Conservation (phyloP, 2,113 vertebrate species). For the Myrmecobius fasciatus region DNA sequence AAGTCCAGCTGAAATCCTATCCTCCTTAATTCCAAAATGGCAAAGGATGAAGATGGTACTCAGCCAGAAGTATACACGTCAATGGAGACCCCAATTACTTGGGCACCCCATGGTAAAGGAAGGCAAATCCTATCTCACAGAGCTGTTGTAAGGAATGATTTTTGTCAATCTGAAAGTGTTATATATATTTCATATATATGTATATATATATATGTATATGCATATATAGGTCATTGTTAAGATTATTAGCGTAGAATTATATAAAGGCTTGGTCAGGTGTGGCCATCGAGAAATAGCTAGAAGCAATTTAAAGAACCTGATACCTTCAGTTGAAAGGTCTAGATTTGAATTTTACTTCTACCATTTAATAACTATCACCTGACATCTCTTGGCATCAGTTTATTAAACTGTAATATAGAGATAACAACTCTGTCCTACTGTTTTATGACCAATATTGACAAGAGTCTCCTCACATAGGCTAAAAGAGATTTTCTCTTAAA, state of each 20-base stretch:
- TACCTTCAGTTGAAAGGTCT: neutral
- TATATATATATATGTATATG: too few species aligned
- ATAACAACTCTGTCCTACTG: neutral
- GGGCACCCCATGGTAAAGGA: neutral
- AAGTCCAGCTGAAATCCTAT: neutral
- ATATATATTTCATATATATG: too few species aligned
- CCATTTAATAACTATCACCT: neutral
- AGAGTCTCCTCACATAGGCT: neutral
- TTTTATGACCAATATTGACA: neutral
- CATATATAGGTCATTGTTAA: neutral
- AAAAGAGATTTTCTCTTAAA: neutral
- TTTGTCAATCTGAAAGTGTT: neutral
- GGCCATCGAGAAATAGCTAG: neutral
- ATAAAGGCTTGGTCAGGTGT: neutral
- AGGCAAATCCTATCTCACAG: neutral
- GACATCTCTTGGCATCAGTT: neutral
- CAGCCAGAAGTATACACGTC: neutral
- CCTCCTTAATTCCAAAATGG: neutral
- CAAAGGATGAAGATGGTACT: neutral
- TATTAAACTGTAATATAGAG: neutral
- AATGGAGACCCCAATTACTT: neutral
- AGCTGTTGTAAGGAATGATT: neutral
- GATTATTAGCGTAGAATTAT: neutral
- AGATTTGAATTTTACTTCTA: neutral
- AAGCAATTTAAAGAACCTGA: neutral